Conservation (phyloP, 92 coral and sea anemone genomes). For the Actinernus sp. region DNA sequence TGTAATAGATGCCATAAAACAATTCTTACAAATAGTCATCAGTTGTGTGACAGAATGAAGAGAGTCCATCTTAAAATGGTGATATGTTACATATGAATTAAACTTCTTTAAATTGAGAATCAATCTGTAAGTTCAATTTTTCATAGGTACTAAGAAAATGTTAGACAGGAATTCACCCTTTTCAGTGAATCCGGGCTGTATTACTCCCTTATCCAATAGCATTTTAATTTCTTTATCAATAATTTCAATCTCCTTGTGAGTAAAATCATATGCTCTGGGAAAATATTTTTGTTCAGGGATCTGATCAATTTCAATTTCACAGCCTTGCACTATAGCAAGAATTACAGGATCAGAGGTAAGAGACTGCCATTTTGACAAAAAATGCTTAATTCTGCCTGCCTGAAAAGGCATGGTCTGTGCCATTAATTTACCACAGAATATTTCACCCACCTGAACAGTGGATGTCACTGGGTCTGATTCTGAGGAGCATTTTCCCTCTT, state of each 20-base stretch:
- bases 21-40: conserved; percentile 3
- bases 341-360: conserved; percentile 27
- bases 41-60: background rate
- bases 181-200: too few species aligned
- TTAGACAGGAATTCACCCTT: conserved; percentile 28
- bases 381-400: conserved; percentile 17
- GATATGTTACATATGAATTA: background rate
- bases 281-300: conserved; percentile 3
- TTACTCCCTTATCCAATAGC: too few species aligned
- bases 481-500: too few species aligned
- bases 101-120: conserved; percentile 17
- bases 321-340: conserved; percentile 28
- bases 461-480: too few species aligned
- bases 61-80: conserved; percentile 18
- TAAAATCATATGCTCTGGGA: conserved; percentile 9
- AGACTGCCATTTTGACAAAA: conserved; percentile 11
- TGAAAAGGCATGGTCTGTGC: conserved; percentile 3
- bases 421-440: background rate
- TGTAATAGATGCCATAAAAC: conserved; percentile 14
- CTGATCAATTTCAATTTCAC: conserved; percentile 21
- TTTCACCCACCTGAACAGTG: conserved; percentile 15
- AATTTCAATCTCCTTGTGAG: background rate
- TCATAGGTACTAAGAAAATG: conserved; percentile 27
- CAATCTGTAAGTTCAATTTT: conserved; percentile 6
- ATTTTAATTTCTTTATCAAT: too few species aligned